Evolutionary conservation across 2,888 invertebrate genomes (phyloP).

Genomic region (Cremastinae sp.): DNA sequence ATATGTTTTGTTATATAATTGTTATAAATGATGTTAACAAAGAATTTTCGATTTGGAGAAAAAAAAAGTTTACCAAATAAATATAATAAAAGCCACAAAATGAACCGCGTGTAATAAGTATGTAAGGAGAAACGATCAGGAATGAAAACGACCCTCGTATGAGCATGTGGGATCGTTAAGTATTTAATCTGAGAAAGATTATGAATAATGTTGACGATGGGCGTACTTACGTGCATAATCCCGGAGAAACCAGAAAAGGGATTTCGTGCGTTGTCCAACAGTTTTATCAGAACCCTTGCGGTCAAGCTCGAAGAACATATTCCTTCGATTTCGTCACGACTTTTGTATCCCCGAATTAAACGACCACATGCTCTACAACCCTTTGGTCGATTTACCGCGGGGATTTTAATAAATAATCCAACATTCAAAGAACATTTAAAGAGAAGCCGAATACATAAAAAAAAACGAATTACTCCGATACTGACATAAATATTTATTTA

Average conservation of each 20-base stretch:
- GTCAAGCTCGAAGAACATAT: slow-evolving; percentile 40
- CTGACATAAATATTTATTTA: too few species aligned
- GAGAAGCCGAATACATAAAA: too few species aligned
- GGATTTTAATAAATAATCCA: too few species aligned
- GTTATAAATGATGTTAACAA: too few species aligned
- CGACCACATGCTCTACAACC: too few species aligned
- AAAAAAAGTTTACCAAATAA: too few species aligned
- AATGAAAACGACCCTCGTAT: neutral
- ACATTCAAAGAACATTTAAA: too few species aligned
- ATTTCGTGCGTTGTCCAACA: slow-evolving; percentile 15
- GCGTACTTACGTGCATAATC: slow-evolving; percentile 3
- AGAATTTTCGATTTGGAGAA: neutral
- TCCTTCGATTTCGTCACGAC: slow-evolving; percentile 1
- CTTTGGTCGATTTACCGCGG: too few species aligned
- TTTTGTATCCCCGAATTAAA: too few species aligned
- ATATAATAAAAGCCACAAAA: neutral
- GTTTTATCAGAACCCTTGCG: slow-evolving; percentile 38
- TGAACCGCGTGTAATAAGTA: slow-evolving; percentile 12
- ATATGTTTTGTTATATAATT: too few species aligned
- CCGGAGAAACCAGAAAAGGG: slow-evolving; percentile 46
- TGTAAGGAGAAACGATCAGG: neutral
- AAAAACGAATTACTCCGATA: too few species aligned
- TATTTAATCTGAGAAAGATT: slow-evolving; percentile 25
- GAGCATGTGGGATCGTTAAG: neutral
- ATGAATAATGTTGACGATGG: slow-evolving; percentile 13